Evolutionary conservation across 1,140 invertebrate species (phyloP).

Genomic region (Brevipalpus yothersi): DNA sequence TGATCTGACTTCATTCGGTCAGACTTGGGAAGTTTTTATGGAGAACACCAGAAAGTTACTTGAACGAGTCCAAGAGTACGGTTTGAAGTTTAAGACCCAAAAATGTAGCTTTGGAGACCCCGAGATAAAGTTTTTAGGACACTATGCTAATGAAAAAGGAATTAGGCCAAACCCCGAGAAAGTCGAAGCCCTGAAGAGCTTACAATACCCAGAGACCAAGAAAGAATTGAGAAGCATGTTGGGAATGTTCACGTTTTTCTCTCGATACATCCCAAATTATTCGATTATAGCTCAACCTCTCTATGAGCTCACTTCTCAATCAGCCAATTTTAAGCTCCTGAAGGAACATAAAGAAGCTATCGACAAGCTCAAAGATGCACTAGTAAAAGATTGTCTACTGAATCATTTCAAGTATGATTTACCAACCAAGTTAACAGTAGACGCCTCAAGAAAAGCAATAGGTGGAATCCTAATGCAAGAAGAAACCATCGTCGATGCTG

Average conservation of each 20-base stretch:
- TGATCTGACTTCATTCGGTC: background rate
- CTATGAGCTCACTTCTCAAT: background rate
- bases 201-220: background rate
- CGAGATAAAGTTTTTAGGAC: background rate
- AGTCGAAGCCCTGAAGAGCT: background rate
- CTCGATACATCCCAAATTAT: background rate
- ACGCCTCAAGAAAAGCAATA: slow-evolving; percentile 20
- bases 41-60: background rate
- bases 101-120: background rate
- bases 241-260: background rate
- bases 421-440: slow-evolving; percentile 24
- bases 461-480: slow-evolving; percentile 24
- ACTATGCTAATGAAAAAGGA: background rate
- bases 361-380: slow-evolving; percentile 12
- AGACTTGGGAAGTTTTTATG: background rate
- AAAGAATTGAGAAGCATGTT: background rate
- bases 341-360: slow-evolving; percentile 12
- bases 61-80: background rate
- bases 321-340: background rate
- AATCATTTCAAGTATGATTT: slow-evolving; percentile 21
- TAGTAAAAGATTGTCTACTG: slow-evolving; percentile 11
- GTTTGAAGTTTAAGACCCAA: background rate
- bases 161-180: background rate
- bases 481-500: background rate
- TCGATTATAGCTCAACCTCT: background rate